Conservation (phyloP, 2,797 vertebrate species). For the Muscicapa comitata region DNA sequence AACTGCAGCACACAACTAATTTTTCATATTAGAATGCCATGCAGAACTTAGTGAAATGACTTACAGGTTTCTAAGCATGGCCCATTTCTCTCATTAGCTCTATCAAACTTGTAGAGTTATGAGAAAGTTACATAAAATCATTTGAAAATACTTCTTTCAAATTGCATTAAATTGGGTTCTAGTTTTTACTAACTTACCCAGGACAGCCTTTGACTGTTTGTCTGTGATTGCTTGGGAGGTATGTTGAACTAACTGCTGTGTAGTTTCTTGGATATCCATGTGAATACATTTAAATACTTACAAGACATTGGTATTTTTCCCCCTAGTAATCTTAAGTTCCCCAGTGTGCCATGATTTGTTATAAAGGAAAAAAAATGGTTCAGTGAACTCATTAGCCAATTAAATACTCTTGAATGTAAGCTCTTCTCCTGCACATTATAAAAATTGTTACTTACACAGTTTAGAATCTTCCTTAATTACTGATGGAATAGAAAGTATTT, state of each 20-base stretch:
- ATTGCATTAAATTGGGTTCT: neutral
- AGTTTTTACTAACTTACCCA: neutral
- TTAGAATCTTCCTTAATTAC: constrained; percentile 16
- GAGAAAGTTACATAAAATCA: neutral
- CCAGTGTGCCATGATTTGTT: neutral
- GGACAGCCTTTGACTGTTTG: neutral
- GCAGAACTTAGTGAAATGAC: neutral
- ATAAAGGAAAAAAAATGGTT: neutral
- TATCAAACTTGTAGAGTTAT: neutral
- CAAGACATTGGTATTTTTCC: neutral
- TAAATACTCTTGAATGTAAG: constrained; percentile 4
- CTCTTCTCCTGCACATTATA: neutral
- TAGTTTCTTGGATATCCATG: neutral
- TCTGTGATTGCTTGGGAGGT: neutral
- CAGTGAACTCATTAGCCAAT: constrained; percentile 1
- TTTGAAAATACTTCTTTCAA: neutral
- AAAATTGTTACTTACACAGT: neutral
- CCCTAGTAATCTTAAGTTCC: neutral
- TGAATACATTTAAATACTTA: neutral
- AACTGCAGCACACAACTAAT: neutral
- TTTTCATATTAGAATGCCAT: neutral
- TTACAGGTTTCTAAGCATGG: neutral
- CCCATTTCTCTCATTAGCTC: neutral
- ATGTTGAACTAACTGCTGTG: neutral
- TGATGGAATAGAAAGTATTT: neutral